Evolutionary conservation across 2,797 vertebrate species (phyloP).

Genomic region (Chaunax sp.): DNA sequence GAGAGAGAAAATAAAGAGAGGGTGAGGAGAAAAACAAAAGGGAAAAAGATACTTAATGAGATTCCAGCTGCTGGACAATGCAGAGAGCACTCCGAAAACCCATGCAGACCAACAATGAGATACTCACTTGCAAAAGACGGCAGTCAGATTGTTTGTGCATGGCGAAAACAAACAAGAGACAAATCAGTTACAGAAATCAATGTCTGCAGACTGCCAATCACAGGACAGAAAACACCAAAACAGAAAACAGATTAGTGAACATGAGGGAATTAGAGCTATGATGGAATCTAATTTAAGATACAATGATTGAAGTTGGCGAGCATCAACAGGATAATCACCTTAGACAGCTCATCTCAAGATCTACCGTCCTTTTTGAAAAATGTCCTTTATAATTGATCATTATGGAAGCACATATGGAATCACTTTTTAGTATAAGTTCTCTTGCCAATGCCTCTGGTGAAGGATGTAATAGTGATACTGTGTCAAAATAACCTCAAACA

Average conservation of each 20-base stretch:
- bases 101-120: conserved; percentile 50
- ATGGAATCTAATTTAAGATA: background rate
- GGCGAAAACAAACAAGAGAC: conserved; percentile 90
- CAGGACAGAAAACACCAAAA: conserved; percentile 2
- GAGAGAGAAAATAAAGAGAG: conserved; percentile 40
- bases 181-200: conserved; percentile 93
- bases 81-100: conserved; percentile 32
- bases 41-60: conserved; percentile 49
- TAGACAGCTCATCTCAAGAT: too few relatives aligned
- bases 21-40: conserved; percentile 36
- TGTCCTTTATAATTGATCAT: too few relatives aligned
- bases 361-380: too few relatives aligned
- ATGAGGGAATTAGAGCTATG: background rate
- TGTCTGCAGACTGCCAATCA: conserved; percentile 56
- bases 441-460: too few relatives aligned
- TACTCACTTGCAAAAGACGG: conserved; percentile 91
- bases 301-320: too few relatives aligned
- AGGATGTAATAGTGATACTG: too few relatives aligned
- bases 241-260: background rate
- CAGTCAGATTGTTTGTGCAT: conserved; percentile 87
- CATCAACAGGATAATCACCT: too few relatives aligned
- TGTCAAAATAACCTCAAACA: too few relatives aligned
- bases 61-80: conserved; percentile 42
- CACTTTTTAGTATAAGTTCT: too few relatives aligned
- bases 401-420: too few relatives aligned